Base-by-base conservation (phyloP, 2,113 vertebrate genomes). In the Zosterops lateralis region DNA sequence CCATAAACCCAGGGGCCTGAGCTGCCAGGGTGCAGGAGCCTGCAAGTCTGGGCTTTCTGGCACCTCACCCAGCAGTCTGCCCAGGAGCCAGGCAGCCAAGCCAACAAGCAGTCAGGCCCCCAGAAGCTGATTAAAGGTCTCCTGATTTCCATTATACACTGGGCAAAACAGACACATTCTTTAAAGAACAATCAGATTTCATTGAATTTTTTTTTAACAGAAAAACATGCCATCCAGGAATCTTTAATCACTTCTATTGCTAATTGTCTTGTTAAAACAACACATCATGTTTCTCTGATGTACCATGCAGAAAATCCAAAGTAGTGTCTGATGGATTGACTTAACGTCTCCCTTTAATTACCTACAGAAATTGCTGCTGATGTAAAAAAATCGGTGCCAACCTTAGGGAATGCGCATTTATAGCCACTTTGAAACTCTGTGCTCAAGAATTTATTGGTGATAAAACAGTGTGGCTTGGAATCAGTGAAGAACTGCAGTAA, bases 11-110 rank as follows among this genome's bases (percentile, higher is more conserved):
- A 47, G 89, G 78, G 75, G 70, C 54, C 70, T 68, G 84, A 32
- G 62, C 78, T 91, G 90, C 87, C 87, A 82, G 50, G 28, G 77
- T 19, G 21, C 87, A 72, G 96, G 96, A 95, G 92, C 56, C 95
- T 88, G 83, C 6, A 67, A 93, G 95, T 95, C 93, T 94, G 11
- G 42, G 66, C 51, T 83, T 16, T 19, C 85, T 92, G 94, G 94
- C 95, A 93, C 72, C 86, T 89, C 44, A 54, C 2, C 67, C 79
- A 76, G 64, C 48, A 76, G 71, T 5, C 88, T 83, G 71, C 79
- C 62, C 76, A 91, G 76, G 14, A 93, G 77, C 66, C 87, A 77
- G 89, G 5, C 87, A 94, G 87, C 21, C 77, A 81, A 81, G 65
- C 18, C 47, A 32, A 71, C 22, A 24, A 79, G 58, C 66, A 90